Conservation (phyloP, 2,113 vertebrate species). For the Octodon degus region DNA sequence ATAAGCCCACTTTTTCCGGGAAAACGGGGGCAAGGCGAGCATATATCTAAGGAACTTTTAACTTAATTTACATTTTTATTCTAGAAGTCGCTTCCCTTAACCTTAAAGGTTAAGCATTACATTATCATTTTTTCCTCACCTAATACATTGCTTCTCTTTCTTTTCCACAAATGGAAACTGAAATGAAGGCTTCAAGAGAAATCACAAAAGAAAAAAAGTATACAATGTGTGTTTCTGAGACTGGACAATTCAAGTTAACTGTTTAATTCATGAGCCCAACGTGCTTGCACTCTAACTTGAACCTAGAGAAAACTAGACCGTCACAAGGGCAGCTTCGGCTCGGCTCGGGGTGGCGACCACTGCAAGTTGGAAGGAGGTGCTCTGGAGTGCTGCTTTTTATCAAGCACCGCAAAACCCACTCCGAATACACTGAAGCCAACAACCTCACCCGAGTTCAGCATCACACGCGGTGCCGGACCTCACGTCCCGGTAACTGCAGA, state of each 20-base stretch:
- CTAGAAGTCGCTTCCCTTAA: neutral
- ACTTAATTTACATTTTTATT: constrained; percentile 43
- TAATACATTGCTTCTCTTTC: neutral
- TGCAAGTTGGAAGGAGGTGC: neutral
- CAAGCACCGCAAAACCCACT: neutral
- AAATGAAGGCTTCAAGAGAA: constrained; percentile 16
- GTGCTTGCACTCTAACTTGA: neutral
- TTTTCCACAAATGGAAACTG: constrained; percentile 27
- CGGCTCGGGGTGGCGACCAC: neutral
- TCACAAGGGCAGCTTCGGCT: neutral
- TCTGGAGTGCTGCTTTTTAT: neutral
- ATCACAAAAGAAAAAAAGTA: constrained; percentile 25
- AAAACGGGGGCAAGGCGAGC: neutral
- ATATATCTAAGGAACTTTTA: neutral
- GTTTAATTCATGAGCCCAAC: constrained; percentile 35
- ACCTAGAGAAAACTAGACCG: constrained; percentile 26
- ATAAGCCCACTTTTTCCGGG: neutral
- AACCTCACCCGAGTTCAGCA: neutral
- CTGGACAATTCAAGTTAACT: constrained; percentile 38
- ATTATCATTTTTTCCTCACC: neutral
- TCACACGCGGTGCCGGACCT: neutral
- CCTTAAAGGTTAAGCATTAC: constrained; percentile 31
- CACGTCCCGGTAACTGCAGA: neutral
- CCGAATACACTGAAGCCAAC: neutral
- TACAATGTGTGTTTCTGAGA: neutral